Evolutionary conservation across 2,888 invertebrate species (phyloP), one percentile per base, ranked within the genome.

Genomic region (Macroteleia sp.): DNA sequence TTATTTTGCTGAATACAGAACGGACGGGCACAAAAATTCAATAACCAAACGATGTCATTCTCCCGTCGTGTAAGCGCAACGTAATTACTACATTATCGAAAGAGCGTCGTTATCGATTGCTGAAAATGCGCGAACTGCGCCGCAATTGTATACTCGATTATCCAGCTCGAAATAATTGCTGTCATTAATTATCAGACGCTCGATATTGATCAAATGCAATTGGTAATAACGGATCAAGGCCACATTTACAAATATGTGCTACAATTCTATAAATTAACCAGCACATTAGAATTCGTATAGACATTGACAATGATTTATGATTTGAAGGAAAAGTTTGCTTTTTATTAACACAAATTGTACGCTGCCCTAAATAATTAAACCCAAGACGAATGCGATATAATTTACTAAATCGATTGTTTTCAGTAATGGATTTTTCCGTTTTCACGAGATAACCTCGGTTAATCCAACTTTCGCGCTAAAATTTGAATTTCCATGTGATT

Each of bases 51-150:
- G 66, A 46, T 56, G 54, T 62, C 54, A 59, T 71, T 54, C 44
- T 42, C 34, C 17, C 42, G 61, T 54, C 66, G 64, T 54, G 61
- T 74, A 74, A 62, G 76, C 64, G 69, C 57, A 69, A 42, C 67
- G 67, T 67, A 75, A 75, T 75, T 62, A 56, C 67, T 62, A 19
- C 62, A 75, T 69, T 75, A 75, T 62, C 75, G 62, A 62, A 62
- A 56, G 62, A 62, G 48, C 75, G 41, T 10, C 42, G 57, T 67
- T 61, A 75, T 75, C 62, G 75, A 62, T 69, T 50, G 75, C 16
- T 34, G 44, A 36, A 41, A 59, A 59, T 48, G 56, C 64, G 52
- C 50, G 48, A 73, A 48, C 41, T 30, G 41, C 16, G 32, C 64
- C 56, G 44, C 61, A 57, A 54, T 64, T 50, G 76, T 56, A 57